Conservation (phyloP, 2,113 vertebrate species). For the Climacteris rufus region DNA sequence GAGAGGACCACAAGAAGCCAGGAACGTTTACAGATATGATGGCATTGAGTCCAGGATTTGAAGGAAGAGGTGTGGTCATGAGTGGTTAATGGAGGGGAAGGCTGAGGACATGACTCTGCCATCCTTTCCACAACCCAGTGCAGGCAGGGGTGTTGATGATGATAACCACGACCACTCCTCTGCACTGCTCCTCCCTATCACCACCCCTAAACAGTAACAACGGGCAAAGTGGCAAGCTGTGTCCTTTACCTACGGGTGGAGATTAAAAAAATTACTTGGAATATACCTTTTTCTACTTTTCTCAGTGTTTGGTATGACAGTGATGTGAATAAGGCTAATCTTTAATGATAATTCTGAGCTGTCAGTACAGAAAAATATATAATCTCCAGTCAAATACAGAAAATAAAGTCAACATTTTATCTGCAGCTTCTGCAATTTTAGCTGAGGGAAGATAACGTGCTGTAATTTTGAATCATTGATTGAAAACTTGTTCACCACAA, state of each 20-base stretch:
- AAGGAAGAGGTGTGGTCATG: not conserved
- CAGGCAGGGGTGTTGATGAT: accelerated
- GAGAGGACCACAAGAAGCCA: not conserved
- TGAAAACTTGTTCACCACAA: slow-evolving; percentile 39
- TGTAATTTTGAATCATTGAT: slow-evolving; percentile 33
- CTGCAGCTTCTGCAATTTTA: slow-evolving; percentile 28
- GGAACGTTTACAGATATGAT: not conserved
- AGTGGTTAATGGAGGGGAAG: not conserved
- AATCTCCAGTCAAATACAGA: slow-evolving; percentile 1
- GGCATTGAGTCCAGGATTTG: not conserved
- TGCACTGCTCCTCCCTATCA: not conserved
- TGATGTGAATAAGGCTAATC: not conserved
- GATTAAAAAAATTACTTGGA: not conserved
- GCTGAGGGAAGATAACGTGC: not conserved
- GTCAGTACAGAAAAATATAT: not conserved
- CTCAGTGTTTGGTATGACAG: not conserved
- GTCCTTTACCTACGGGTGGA: not conserved
- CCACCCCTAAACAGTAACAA: not conserved
- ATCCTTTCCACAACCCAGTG: not conserved
- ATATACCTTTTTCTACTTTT: not conserved
- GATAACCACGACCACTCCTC: not conserved
- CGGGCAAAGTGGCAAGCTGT: not conserved
- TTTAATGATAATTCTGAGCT: not conserved
- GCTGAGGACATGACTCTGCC: not conserved
- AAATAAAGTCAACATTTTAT: slow-evolving; percentile 36